Evolutionary conservation across 1,140 invertebrate genomes (phyloP).

Genomic region (Vollenhovia emeryi): DNA sequence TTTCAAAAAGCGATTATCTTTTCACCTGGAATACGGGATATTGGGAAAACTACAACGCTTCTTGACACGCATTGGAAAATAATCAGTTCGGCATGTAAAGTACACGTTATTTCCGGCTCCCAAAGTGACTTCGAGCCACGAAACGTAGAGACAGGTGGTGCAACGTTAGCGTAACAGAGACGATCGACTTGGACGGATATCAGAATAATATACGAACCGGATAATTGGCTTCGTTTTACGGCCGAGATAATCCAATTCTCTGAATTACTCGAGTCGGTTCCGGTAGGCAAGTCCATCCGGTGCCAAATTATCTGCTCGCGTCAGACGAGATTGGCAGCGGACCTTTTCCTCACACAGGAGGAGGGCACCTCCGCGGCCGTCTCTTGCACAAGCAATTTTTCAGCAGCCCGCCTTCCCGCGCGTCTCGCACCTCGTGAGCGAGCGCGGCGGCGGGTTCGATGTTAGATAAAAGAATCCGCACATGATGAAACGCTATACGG

Average conservation of each 20-base stretch:
- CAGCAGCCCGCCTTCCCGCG: background rate
- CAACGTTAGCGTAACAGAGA: background rate
- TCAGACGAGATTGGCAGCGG: background rate
- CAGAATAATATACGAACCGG: slow-evolving; percentile 13
- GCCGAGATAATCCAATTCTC: slow-evolving; percentile 38
- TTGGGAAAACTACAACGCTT: background rate
- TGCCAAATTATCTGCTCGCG: slow-evolving; percentile 17
- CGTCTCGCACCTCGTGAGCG: background rate
- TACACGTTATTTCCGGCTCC: background rate
- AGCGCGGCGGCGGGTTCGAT: background rate
- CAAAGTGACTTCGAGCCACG: background rate
- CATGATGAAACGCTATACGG: slow-evolving; percentile 19
- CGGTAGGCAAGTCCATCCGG: background rate
- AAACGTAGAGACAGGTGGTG: background rate
- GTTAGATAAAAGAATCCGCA: slow-evolving; percentile 16
- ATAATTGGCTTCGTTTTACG: slow-evolving; percentile 41
- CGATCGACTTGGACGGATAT: slow-evolving; percentile 21
- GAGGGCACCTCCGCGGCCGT: background rate
- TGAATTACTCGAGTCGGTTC: slow-evolving; percentile 35
- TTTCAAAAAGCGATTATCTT: background rate
- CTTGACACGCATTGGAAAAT: background rate
- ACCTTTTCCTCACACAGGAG: background rate
- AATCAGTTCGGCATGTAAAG: background rate
- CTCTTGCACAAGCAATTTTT: background rate
- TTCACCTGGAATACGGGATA: background rate